phyloP scores from a whole-genome alignment of 2,113 vertebrate genomes.

The Okapia johnstoni region DNA sequence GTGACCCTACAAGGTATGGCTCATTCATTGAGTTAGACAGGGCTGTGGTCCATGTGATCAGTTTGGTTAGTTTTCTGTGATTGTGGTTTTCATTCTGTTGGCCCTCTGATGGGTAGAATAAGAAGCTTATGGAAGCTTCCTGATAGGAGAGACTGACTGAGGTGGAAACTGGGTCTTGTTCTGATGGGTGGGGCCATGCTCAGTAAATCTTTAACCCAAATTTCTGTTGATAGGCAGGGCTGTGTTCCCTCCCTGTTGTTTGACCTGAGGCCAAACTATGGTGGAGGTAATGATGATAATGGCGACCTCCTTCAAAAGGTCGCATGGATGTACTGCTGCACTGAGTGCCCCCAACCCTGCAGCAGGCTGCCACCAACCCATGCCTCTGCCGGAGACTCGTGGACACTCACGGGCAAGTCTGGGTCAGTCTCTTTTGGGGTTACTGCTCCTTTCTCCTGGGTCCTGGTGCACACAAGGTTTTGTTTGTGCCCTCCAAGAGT shows the following conservation, averaged over 20 bases:
- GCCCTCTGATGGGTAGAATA: neutral
- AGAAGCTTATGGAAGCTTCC: neutral
- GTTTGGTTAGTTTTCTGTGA: neutral
- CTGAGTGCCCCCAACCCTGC: neutral
- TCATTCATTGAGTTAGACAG: neutral
- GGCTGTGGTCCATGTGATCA: neutral
- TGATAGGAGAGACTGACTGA: neutral
- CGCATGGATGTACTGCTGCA: neutral
- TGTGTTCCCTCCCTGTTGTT: neutral
- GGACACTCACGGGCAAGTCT: neutral
- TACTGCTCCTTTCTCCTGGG: neutral
- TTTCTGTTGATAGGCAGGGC: neutral
- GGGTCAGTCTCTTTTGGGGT: neutral
- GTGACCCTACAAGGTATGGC: neutral
- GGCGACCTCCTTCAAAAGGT: neutral
- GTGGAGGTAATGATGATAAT: neutral
- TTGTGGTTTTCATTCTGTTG: neutral
- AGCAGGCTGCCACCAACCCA: neutral
- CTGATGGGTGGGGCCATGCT: neutral
- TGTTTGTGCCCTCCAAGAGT: neutral
- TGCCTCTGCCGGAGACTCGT: neutral
- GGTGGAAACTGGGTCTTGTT: neutral
- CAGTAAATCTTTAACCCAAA: neutral
- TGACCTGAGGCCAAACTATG: neutral
- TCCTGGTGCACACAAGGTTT: neutral